A percentile compares a stretch with the other conserved stretches of the same genome.
Evolutionary conservation across 2,113 vertebrate species (phyloP).

Genomic region (Oreochromis spilurus): DNA sequence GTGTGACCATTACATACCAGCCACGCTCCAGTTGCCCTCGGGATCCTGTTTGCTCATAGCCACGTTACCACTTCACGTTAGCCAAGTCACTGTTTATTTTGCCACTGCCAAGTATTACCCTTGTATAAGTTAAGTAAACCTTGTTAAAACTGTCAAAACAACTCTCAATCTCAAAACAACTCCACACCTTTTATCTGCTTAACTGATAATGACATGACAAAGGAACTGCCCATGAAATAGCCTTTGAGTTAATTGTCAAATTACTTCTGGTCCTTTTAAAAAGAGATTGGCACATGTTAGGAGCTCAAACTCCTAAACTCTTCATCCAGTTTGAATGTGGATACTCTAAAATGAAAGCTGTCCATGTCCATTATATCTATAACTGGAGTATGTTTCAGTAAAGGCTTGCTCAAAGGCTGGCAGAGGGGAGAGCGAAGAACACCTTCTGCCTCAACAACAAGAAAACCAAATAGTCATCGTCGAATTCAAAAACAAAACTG

Average conservation of each 20-base stretch:
- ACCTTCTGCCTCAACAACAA: not conserved
- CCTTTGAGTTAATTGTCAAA: not conserved
- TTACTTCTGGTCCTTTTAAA: not conserved
- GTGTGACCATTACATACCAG: not conserved
- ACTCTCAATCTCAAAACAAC: not conserved
- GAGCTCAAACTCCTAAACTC: not conserved
- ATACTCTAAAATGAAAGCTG: not conserved
- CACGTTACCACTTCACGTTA: fast-evolving
- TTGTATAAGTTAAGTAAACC: not conserved
- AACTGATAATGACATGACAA: not conserved
- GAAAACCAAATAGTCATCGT: not conserved
- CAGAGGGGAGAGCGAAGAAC: not conserved
- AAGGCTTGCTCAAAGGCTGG: not conserved
- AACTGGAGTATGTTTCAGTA: not conserved
- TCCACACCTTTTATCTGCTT: not conserved
- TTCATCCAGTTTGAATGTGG: not conserved
- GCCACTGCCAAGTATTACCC: not conserved
- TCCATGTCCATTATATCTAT: not conserved
- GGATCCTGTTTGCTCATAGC: not conserved
- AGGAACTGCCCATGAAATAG: not conserved
- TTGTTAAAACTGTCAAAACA: not conserved
- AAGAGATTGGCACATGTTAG: not conserved
- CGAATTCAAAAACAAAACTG: not conserved
- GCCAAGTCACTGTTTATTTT: not conserved
- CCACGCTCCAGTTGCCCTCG: not conserved